Evolutionary conservation across 2,113 vertebrate genomes (phyloP).

Genomic region (Anser brachyrhynchus): DNA sequence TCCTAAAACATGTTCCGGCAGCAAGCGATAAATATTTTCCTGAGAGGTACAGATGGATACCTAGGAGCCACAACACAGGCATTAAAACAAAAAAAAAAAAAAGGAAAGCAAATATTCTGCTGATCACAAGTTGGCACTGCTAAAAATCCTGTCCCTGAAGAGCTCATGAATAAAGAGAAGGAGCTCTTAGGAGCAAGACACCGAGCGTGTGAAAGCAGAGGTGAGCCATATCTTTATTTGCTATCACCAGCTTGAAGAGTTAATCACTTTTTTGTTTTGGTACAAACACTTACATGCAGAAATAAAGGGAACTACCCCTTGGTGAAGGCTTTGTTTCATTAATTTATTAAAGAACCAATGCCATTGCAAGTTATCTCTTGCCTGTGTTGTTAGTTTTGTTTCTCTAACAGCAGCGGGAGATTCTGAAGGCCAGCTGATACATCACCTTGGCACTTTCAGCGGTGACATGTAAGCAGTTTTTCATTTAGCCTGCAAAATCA

Average conservation of each 20-base stretch:
- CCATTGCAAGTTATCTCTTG: not conserved
- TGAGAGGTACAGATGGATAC: not conserved
- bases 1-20: not conserved
- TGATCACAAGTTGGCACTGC: not conserved
- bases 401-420: not conserved
- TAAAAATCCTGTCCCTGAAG: not conserved
- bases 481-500: not conserved
- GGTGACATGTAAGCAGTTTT: not conserved
- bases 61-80: not conserved
- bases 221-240: not conserved
- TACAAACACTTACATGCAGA: not conserved
- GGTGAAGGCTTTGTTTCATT: not conserved
- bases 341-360: conserved; percentile 8
- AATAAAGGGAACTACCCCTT: conserved; percentile 3
- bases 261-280: not conserved
- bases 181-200: not conserved
- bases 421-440: not conserved
- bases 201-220: not conserved
- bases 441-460: not conserved
- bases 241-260: not conserved
- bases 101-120: conserved; percentile 2
- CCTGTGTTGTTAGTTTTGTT: not conserved
- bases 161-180: conserved; percentile 15
- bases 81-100: not conserved
- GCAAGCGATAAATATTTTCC: not conserved